Evolutionary conservation across 1,140 invertebrate genomes (phyloP).

Genomic region (Caenorhabditis tropicalis): DNA sequence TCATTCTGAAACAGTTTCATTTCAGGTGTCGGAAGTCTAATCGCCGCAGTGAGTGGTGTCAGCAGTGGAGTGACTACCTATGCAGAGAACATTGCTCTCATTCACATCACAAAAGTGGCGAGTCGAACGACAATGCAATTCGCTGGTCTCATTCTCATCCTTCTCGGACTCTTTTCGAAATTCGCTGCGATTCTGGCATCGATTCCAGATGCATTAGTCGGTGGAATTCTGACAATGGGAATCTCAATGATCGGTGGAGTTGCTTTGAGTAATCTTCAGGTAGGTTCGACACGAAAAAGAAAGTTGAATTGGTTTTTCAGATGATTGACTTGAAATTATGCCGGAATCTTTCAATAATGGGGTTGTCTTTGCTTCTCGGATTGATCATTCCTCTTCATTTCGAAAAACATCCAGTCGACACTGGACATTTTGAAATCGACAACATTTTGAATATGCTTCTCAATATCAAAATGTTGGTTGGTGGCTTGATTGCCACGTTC

Average conservation of each 20-base stretch:
- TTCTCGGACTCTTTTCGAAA: constrained; percentile 54
- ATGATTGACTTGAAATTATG: constrained; percentile 52
- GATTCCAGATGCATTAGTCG: constrained; percentile 52
- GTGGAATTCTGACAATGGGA: constrained; percentile 54
- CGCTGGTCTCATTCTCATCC: constrained; percentile 49
- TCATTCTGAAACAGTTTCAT: not conserved
- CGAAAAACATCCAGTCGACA: constrained; percentile 46
- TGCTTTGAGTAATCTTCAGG: constrained; percentile 48
- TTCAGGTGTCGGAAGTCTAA: constrained; percentile 44
- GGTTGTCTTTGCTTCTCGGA: constrained; percentile 50
- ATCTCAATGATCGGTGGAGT: constrained; percentile 55
- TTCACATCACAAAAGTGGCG: constrained; percentile 52
- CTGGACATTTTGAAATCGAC: constrained; percentile 60
- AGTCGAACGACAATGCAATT: constrained; percentile 55
- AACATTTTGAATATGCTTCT: constrained; percentile 72
- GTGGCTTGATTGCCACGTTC: constrained; percentile 72
- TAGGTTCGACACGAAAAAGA: too few species aligned
- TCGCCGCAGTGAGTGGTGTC: constrained; percentile 40
- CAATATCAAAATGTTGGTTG: constrained; percentile 73
- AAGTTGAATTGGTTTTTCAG: not conserved
- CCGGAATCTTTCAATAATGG: constrained; percentile 53
- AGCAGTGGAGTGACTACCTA: constrained; percentile 47
- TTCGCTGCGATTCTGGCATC: constrained; percentile 52
- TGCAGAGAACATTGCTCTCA: constrained; percentile 52
- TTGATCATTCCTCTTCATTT: constrained; percentile 49